Evolutionary conservation across 2,888 invertebrate species (phyloP), one percentile per base, ranked within the genome.

Genomic region (Tortricodes alternella): DNA sequence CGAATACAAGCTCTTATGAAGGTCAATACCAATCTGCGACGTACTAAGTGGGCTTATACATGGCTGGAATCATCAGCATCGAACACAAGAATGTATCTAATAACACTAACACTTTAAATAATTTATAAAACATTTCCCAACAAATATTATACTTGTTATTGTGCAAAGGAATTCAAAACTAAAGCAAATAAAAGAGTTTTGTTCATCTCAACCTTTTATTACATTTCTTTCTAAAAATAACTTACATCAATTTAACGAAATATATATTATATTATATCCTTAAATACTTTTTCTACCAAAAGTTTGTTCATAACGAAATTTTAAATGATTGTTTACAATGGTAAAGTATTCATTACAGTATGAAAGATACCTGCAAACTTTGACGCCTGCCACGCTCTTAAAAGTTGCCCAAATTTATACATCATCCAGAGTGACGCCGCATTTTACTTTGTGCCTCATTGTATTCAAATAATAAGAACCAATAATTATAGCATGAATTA

Each of bases 181-280:
- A 39, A 16, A 27, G 4, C 0, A 24, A n/a, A 24, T 2, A n/a
- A 48, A 59, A 39, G 46, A 19, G 19, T 8, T 53, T 52, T 60
- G 63, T 71, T 67, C 41, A 32, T 58, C 23, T 74, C 66, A 75
- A 76, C 70, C 66, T 75, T 82, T 78, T 81, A 82, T 74, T 85
- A 82, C 72, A 85, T 78, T 68, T 63, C 70, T 78, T 23, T 79
- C 83, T 77, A 76, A 83, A 80, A 82, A 82, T 84, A 82, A 78
- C 82, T 78, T 80, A 81, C 39, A 80, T 43, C 58, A 60, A 57
- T 58, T 62, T 62, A 63, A 58, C 58, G 58, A 58, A 51, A 58
- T 53, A 58, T 53, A 39, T 39, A 46, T 21, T 46, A 56, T 48
- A 50, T 43, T 56, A 50, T 58, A 56, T 56, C 32, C 59, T 59